These are phyloP conservation scores for Bucorvus abyssinicus DNA, from an alignment of 2,797 vertebrate species.

Conservation along the genomic window DNA sequence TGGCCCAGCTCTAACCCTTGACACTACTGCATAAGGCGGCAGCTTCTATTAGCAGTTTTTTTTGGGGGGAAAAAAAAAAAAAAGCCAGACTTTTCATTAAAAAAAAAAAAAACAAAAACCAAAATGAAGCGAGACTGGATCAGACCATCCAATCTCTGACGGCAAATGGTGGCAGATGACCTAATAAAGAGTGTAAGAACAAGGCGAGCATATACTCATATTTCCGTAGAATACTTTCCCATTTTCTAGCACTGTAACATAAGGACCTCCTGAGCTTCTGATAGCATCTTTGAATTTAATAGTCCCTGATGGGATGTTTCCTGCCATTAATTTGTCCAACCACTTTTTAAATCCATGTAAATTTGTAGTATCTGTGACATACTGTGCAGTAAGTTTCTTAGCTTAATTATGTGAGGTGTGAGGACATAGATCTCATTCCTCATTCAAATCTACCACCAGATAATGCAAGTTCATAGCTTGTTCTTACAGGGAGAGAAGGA, in stretches of 20 bases:
- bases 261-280: neutral
- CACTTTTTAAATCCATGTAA: conserved; percentile 1
- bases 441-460: neutral
- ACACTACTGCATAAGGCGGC: neutral
- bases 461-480: neutral
- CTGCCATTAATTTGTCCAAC: neutral
- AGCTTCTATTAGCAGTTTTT: neutral
- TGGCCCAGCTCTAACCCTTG: too few relatives aligned
- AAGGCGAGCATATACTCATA: neutral
- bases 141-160: neutral
- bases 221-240: neutral
- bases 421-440: neutral
- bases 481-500: neutral
- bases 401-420: neutral
- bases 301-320: neutral
- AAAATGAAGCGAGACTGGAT: neutral
- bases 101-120: too few relatives aligned
- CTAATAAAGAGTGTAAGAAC: neutral
- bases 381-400: neutral
- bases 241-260: neutral
- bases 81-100: neutral
- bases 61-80: neutral
- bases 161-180: neutral
- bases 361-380: neutral
- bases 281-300: neutral